Conservation (phyloP, 2,113 vertebrate species). For the Edolisoma coerulescens region DNA sequence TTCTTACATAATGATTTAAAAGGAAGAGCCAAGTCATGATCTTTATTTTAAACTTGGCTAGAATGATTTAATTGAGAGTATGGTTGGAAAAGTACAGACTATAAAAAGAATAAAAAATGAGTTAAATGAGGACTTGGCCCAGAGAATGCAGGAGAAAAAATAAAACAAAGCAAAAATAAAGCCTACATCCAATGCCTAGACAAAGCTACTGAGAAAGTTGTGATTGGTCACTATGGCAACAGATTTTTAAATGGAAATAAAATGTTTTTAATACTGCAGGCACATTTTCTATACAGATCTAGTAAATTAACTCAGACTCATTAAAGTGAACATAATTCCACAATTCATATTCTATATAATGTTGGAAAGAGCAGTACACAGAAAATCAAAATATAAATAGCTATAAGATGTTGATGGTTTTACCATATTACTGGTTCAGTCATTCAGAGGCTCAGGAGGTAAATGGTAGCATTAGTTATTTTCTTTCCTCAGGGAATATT, state of each 20-base stretch:
- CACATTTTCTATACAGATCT: not conserved
- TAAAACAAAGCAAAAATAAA: not conserved
- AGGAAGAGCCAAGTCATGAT: not conserved
- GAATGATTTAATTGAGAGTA: not conserved
- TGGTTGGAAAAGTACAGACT: not conserved
- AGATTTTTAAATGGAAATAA: slow-evolving; percentile 46
- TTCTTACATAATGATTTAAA: not conserved
- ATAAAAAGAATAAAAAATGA: not conserved
- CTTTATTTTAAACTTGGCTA: not conserved
- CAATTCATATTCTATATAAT: not conserved
- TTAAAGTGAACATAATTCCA: not conserved
- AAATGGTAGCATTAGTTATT: not conserved
- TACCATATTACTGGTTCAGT: not conserved
- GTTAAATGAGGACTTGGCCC: not conserved
- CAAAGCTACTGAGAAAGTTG: slow-evolving; percentile 31
- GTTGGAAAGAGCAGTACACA: not conserved
- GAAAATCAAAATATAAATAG: not conserved
- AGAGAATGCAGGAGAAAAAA: not conserved
- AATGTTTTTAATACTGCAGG: slow-evolving; percentile 6
- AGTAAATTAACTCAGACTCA: not conserved
- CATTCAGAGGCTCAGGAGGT: not conserved
- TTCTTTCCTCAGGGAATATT: not conserved
- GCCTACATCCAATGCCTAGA: not conserved
- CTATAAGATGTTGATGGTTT: not conserved
- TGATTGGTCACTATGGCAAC: slow-evolving; percentile 55